phyloP scores from a whole-genome alignment of 2,797 vertebrate species.

The Heteromormyrus szaboi region DNA sequence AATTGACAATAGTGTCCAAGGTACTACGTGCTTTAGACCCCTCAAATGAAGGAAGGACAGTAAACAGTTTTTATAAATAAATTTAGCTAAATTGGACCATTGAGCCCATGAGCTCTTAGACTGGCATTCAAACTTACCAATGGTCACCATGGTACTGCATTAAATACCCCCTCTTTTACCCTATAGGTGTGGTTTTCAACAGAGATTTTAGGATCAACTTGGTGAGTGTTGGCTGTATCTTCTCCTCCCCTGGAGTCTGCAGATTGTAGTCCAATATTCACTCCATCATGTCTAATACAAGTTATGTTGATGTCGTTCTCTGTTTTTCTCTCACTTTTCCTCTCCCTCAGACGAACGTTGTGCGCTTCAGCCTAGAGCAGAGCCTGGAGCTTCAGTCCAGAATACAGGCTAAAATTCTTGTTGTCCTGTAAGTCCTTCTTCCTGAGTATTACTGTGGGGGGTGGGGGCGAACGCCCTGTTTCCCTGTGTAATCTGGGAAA shows the following conservation, averaged over 20 bases:
- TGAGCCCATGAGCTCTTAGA: background rate
- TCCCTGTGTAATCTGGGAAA: background rate
- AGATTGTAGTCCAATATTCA: background rate
- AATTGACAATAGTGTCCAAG: background rate
- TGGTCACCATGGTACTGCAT: background rate
- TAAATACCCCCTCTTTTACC: background rate
- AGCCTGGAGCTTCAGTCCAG: constrained; percentile 42
- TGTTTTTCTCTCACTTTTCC: background rate
- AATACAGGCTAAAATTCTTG: constrained; percentile 62
- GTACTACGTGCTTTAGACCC: background rate
- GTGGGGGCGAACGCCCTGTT: background rate
- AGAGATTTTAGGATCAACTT: constrained; percentile 67
- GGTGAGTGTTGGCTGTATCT: constrained; percentile 51
- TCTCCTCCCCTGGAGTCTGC: background rate
- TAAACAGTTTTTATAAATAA: background rate
- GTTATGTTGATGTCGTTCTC: background rate
- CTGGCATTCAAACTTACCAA: background rate
- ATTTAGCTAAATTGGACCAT: background rate
- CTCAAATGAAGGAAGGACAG: background rate
- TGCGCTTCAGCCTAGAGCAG: constrained; percentile 50
- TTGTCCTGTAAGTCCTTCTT: constrained; percentile 64
- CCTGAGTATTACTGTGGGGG: background rate
- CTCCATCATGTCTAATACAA: background rate
- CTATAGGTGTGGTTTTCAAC: constrained; percentile 71
- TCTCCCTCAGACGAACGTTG: constrained; percentile 54